Base-by-base conservation (phyloP, 2,888 invertebrate species). In the Lepidochitona cinerea region DNA sequence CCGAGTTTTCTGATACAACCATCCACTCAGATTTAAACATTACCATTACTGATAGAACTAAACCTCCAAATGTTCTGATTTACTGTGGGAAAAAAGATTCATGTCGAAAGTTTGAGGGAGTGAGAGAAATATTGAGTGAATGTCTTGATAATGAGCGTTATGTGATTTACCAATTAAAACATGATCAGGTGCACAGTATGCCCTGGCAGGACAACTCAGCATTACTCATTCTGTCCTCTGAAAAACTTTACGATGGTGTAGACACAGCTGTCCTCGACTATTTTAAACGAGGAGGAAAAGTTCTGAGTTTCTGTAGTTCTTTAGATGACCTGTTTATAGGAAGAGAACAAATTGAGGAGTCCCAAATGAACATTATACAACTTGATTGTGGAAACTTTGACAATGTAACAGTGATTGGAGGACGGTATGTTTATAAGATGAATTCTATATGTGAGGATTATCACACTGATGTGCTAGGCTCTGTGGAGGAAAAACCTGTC, bases 61-160 rank as follows among this genome's bases (percentile, higher is more conserved):
- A 89, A 80, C 89, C 90, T 6, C 90, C 89, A 0, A 90, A 90
- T 76, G 82, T 90, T n/a, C 79, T 90, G 14, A 79, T 90, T 0
- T 90, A 89, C 78, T 86, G 86, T 70, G 89, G 89, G 5, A 85
- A 84, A 66, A 84, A 84, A 70, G 88, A 89, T 74, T 82, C 88
- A 0, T 73, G 74, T 14, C 71, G 85, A 68, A 83, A 82, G 68
- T 90, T 88, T 80, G 80, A 85, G 14, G 79, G 75, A 18, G 79
- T 87, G 5, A 83, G 79, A 64, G 54, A 68, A 23, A 78, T 84
- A 0, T 67, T 89, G 9, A 78, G 83, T 41, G 80, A 84, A 68
- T 87, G 88, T 73, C 59, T 89, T 4, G 84, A 87, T 73, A 74
- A 75, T 2, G 85, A 87, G 5, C 76, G 84, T 18, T 89, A 89